Conservation (phyloP, 2,888 invertebrate species). For the Hirudinaria manillensis region DNA sequence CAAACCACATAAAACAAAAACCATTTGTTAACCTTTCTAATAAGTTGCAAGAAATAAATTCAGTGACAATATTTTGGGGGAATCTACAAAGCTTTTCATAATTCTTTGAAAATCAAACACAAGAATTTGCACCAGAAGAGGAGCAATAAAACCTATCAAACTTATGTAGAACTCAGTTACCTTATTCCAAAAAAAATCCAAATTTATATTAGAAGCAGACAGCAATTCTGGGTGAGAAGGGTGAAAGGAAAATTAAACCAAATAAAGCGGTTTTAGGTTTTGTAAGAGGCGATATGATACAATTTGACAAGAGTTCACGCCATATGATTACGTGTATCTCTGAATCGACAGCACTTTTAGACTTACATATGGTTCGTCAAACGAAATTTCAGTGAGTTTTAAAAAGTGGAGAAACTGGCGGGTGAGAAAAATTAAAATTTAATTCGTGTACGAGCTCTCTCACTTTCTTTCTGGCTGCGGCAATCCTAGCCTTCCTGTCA, state of each 20-base stretch:
- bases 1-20: too few species aligned
- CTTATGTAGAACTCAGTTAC: too few species aligned
- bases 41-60: too few species aligned
- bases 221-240: neutral
- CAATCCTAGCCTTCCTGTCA: slow-evolving; percentile 39
- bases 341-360: neutral
- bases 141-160: too few species aligned
- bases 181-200: neutral
- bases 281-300: too few species aligned
- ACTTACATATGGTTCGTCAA: too few species aligned
- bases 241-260: neutral
- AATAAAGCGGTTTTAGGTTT: too few species aligned
- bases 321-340: slow-evolving; percentile 31
- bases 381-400: neutral
- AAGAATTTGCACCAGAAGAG: too few species aligned
- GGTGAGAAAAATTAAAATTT: neutral
- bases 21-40: too few species aligned
- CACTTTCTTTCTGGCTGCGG: slow-evolving; percentile 40
- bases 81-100: too few species aligned
- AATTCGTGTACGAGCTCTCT: neutral
- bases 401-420: neutral
- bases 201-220: neutral
- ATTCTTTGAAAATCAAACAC: slow-evolving; percentile 6
- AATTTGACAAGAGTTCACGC: neutral
- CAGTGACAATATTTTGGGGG: too few species aligned